Conservation (phyloP, 1,140 invertebrate genomes). For the Drosophila orosa region DNA sequence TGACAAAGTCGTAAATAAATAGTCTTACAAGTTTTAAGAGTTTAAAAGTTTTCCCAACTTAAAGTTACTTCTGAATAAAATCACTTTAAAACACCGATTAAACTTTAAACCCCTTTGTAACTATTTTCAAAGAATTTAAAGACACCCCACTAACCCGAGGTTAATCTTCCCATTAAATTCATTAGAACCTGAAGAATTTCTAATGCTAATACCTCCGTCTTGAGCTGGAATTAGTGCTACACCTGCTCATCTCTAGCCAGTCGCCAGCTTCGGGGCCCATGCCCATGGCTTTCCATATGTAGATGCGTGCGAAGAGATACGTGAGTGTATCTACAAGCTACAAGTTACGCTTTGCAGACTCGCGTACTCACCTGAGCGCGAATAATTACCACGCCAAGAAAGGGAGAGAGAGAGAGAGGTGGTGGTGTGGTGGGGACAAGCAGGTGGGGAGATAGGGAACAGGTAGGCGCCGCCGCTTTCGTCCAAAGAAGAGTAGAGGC, state of each 20-base stretch:
- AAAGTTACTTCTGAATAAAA: not conserved
- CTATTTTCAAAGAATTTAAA: not conserved
- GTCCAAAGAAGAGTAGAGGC: slow-evolving; percentile 52
- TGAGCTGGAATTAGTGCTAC: not conserved
- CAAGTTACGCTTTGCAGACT: slow-evolving; percentile 81
- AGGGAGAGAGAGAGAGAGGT: not conserved
- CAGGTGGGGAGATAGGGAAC: slow-evolving; percentile 34
- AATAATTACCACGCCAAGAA: slow-evolving; percentile 76
- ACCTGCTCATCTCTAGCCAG: slow-evolving; percentile 35
- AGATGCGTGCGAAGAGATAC: slow-evolving; percentile 76
- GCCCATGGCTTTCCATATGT: slow-evolving; percentile 64
- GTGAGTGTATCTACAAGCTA: slow-evolving; percentile 78
- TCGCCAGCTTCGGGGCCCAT: slow-evolving; percentile 23
- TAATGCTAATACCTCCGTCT: not conserved
- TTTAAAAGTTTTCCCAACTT: no score
- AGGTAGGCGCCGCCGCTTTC: slow-evolving; percentile 61
- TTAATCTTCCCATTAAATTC: not conserved
- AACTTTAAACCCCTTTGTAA: not conserved
- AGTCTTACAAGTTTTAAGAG: no score
- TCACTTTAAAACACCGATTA: not conserved
- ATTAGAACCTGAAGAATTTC: no score
- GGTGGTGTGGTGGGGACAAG: not conserved
- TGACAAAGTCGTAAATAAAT: no score
- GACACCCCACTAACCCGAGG: no score
- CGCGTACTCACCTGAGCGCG: slow-evolving; percentile 79